Percentiles rank a stretch among this genome's conserved stretches.
Evolutionary conservation across 2,888 invertebrate species (phyloP).

Genomic region (Cryptus armator): DNA sequence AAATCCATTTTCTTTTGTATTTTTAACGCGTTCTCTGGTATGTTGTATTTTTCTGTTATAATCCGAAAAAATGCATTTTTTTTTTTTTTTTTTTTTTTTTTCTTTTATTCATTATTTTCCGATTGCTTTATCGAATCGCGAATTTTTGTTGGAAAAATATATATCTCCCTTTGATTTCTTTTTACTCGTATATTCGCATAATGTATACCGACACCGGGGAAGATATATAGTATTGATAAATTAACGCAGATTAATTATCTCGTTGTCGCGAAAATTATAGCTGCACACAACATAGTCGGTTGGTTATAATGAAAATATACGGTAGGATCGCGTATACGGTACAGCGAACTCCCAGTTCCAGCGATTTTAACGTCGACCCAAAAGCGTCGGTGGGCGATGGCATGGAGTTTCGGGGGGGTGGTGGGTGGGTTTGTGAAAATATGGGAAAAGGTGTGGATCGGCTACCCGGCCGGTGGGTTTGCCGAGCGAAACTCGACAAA

Average conservation of each 20-base stretch:
- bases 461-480: neutral
- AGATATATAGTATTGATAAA: conserved; percentile 48
- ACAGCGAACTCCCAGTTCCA: conserved; percentile 13
- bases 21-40: too few relatives aligned
- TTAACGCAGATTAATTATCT: conserved; percentile 63
- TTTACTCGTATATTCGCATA: neutral
- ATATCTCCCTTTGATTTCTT: neutral
- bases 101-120: neutral
- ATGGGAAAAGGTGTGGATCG: conserved; percentile 47
- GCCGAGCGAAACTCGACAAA: conserved; percentile 10
- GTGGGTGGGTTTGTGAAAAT: conserved; percentile 44
- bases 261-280: conserved; percentile 58
- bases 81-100: too few relatives aligned
- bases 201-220: neutral
- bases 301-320: conserved; percentile 64
- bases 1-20: too few relatives aligned
- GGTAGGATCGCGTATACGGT: conserved; percentile 35
- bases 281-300: conserved; percentile 26
- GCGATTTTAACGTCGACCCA: conserved; percentile 43
- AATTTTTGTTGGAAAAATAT: neutral
- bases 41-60: too few relatives aligned
- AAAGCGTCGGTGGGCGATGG: conserved; percentile 21
- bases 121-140: neutral
- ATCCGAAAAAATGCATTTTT: too few relatives aligned
- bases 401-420: conserved; percentile 3